phyloP scores from a whole-genome alignment of 2,113 vertebrate species.

The Gopherus flavomarginatus region DNA sequence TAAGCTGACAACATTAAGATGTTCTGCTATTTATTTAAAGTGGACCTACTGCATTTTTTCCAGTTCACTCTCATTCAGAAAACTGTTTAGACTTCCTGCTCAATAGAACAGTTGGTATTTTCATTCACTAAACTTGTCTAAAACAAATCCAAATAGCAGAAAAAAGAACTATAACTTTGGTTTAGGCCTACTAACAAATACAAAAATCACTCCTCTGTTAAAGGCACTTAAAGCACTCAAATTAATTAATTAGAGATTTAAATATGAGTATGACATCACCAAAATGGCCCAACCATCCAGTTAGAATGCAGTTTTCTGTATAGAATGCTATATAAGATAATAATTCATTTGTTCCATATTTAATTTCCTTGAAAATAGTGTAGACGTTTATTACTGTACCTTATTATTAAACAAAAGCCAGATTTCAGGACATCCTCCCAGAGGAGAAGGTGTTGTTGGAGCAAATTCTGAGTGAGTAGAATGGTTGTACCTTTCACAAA shows the following conservation, averaged over 20 bases:
- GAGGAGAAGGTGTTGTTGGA: conserved; percentile 66
- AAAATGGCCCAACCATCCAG: not conserved
- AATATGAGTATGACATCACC: not conserved
- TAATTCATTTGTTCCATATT: not conserved
- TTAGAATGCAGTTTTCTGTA: not conserved
- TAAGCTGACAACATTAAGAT: not conserved
- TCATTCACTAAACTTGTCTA: not conserved
- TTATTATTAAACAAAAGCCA: conserved; percentile 88
- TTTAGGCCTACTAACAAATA: not conserved
- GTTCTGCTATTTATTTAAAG: fast-evolving
- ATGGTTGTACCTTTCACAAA: conserved; percentile 86
- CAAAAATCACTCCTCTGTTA: not conserved
- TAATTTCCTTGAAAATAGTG: not conserved
- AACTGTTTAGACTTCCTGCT: not conserved
- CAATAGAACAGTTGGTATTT: not conserved
- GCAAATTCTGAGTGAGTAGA: conserved; percentile 81
- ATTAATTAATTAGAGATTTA: not conserved
- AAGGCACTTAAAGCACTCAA: not conserved
- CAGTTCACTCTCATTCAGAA: not conserved
- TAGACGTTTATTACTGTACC: conserved; percentile 72
- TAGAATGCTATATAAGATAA: not conserved
- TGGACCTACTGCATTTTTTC: not conserved
- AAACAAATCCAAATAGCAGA: not conserved
- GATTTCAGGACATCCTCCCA: conserved; percentile 87
- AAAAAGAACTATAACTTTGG: not conserved